A percentile compares a stretch with the other conserved stretches of the same genome.
Evolutionary conservation across 2,888 invertebrate species (phyloP).

Genomic region (Geophilus truncorum): DNA sequence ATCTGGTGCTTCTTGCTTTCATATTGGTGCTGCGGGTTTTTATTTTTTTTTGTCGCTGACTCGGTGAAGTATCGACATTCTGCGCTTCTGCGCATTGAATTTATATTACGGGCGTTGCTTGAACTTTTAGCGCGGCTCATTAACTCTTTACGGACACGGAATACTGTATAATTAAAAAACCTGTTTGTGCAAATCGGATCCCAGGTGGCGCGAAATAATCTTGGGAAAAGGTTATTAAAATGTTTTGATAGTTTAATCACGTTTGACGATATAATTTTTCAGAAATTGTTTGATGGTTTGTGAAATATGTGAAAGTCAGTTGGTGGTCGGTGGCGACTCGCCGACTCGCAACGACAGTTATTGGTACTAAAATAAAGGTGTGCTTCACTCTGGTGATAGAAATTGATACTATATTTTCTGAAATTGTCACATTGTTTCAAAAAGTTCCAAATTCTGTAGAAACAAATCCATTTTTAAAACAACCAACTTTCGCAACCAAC

Average conservation of each 20-base stretch:
- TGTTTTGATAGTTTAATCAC: not conserved
- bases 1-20: not conserved
- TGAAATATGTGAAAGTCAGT: not conserved
- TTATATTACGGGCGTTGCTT: not conserved
- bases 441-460: no score
- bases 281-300: not conserved
- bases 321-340: not conserved
- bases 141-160: not conserved
- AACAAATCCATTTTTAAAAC: no score
- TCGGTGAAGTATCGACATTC: no score
- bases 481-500: no score
- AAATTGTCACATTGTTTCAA: no score
- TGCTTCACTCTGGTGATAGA: no score
- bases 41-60: not conserved
- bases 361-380: no score
- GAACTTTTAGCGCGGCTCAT: not conserved
- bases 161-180: not conserved
- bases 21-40: not conserved
- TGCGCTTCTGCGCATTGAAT: not conserved
- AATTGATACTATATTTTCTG: no score
- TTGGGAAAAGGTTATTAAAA: not conserved
- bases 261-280: not conserved
- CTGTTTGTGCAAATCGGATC: not conserved
- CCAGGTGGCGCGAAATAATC: not conserved
- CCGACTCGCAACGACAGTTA: no score